phyloP scores from a whole-genome alignment of 64 coral and sea anemone genomes.

The Pocillopora verrucosa region DNA sequence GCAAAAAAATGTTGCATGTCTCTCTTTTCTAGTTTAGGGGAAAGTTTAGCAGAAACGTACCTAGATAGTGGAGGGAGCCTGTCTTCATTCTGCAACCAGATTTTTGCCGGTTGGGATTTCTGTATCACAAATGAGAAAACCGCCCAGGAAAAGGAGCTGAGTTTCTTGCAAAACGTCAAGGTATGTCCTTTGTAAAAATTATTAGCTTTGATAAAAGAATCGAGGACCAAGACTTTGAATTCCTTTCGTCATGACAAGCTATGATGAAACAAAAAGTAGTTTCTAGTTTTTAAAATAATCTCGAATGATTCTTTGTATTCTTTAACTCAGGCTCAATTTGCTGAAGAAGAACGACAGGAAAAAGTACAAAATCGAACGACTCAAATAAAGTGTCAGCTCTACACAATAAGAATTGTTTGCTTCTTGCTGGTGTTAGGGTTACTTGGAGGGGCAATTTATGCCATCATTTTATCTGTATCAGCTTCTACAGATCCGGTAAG shows the following conservation, averaged over 20 bases:
- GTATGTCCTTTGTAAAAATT: neutral
- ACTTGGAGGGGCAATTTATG: slow-evolving; percentile 45
- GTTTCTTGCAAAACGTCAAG: slow-evolving; percentile 63
- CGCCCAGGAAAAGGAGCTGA: slow-evolving; percentile 54
- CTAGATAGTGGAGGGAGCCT: slow-evolving; percentile 58
- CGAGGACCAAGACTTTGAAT: too few species aligned
- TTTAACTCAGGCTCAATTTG: slow-evolving; percentile 27
- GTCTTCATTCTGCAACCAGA: slow-evolving; percentile 63
- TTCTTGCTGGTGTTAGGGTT: slow-evolving; percentile 21
- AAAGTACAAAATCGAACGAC: slow-evolving; percentile 41
- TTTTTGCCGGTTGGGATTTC: slow-evolving; percentile 75
- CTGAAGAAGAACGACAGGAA: slow-evolving; percentile 49
- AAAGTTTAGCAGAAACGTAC: slow-evolving; percentile 61
- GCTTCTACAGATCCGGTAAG: slow-evolving; percentile 38
- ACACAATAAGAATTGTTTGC: slow-evolving; percentile 34
- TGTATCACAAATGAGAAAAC: slow-evolving; percentile 73
- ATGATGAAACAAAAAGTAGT: too few species aligned
- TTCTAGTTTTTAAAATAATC: too few species aligned
- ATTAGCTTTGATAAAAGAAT: too few species aligned
- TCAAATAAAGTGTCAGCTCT: slow-evolving; percentile 41
- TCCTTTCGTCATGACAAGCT: too few species aligned
- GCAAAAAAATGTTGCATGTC: neutral
- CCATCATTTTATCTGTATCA: neutral
- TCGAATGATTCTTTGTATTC: neutral
- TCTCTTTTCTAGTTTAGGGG: slow-evolving; percentile 37